A percentile compares a stretch with the other conserved stretches of the same genome.
These are phyloP conservation scores for Euura lappo DNA, from an alignment of 1,140 invertebrate species.

Conservation along the genomic window DNA sequence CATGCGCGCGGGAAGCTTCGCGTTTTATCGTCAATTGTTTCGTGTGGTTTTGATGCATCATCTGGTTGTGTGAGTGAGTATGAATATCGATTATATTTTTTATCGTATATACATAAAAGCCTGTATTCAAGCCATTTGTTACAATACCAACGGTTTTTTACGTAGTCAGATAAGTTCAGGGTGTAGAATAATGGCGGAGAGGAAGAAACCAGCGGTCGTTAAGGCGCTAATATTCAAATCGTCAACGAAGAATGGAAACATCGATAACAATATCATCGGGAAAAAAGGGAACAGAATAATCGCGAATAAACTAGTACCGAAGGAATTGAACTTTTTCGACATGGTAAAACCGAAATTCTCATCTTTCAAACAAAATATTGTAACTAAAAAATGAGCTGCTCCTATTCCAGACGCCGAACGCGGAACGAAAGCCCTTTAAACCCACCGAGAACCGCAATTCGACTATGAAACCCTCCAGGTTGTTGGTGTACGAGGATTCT, in stretches of 20 bases:
- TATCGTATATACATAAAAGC: too few species aligned
- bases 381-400: neutral
- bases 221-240: neutral
- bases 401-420: neutral
- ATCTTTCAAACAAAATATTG: too few species aligned
- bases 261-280: neutral
- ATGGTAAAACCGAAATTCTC: neutral
- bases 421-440: neutral
- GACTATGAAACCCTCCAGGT: neutral
- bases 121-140: too few species aligned
- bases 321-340: neutral
- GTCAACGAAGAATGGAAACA: neutral
- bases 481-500: slow-evolving; percentile 12
- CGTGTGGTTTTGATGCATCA: too few species aligned
- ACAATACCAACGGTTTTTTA: too few species aligned
- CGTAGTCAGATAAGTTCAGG: too few species aligned
- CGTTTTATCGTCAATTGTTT: too few species aligned
- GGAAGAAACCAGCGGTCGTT: neutral
- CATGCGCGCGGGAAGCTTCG: too few species aligned
- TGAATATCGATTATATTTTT: too few species aligned
- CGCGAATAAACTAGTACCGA: neutral
- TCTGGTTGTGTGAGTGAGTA: too few species aligned
- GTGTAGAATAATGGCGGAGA: neutral
- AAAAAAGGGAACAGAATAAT: neutral
- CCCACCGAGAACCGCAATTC: neutral